Conservation (phyloP, 2,113 vertebrate species). For the Jaculus jaculus region DNA sequence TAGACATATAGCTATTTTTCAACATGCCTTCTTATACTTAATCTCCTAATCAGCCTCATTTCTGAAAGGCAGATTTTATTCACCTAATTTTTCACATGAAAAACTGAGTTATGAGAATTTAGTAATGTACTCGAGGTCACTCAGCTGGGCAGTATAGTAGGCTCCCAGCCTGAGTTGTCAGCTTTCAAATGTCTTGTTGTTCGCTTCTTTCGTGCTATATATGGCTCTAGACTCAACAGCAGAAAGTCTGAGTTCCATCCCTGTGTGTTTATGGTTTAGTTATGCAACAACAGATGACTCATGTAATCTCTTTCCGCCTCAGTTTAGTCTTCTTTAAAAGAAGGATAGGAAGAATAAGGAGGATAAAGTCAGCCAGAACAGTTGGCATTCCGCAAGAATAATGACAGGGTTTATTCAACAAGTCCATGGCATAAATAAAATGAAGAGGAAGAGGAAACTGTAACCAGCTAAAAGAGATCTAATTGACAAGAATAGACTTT, state of each 20-base stretch:
- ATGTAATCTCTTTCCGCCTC: not conserved
- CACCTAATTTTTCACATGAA: not conserved
- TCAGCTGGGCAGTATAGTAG: not conserved
- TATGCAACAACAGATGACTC: not conserved
- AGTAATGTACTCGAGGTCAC: not conserved
- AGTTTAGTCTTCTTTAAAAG: not conserved
- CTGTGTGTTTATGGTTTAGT: not conserved
- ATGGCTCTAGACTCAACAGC: not conserved
- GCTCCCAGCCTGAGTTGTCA: not conserved
- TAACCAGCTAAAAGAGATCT: not conserved
- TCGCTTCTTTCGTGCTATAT: not conserved
- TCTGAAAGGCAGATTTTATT: not conserved
- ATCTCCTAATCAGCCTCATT: not conserved
- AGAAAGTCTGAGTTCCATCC: not conserved
- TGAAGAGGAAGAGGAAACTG: not conserved
- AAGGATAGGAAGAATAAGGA: not conserved
- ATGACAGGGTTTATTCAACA: not conserved
- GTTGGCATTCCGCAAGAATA: slow-evolving; percentile 26
- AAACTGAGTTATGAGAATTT: not conserved
- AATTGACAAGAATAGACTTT: not conserved
- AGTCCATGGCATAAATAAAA: not conserved
- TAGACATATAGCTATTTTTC: not conserved
- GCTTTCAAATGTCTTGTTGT: not conserved
- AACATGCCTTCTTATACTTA: not conserved
- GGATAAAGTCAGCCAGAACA: slow-evolving; percentile 14